A percentile compares a stretch with the other conserved stretches of the same genome.
These are phyloP conservation scores for Apocrypta bakeri DNA, from an alignment of 1,140 invertebrate species.

Conservation along the genomic window DNA sequence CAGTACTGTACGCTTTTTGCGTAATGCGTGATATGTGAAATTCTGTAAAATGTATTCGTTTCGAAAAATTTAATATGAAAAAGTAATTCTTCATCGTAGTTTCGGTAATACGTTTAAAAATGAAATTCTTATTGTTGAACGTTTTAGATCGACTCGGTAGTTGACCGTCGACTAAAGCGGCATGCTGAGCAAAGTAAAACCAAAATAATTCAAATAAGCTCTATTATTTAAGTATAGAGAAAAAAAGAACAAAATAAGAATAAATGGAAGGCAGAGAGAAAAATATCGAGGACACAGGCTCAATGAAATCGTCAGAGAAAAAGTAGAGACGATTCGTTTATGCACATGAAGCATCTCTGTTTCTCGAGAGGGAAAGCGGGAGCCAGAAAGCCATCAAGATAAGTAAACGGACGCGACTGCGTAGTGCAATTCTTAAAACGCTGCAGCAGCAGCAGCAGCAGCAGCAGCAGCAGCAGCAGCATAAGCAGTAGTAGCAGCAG, in stretches of 20 bases:
- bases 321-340: slow-evolving; percentile 61
- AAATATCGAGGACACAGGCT: slow-evolving; percentile 37
- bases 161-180: too few relatives aligned
- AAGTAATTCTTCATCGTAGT: too few relatives aligned
- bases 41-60: not conserved
- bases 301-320: slow-evolving; percentile 38
- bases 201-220: not conserved
- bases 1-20: slow-evolving; percentile 9
- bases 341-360: slow-evolving; percentile 61
- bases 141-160: too few relatives aligned
- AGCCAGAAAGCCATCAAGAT: slow-evolving; percentile 63
- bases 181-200: not conserved
- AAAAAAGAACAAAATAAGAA: too few relatives aligned
- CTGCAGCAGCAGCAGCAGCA: slow-evolving; percentile 59
- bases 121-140: not conserved
- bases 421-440: slow-evolving; percentile 68
- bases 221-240: not conserved
- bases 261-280: not conserved
- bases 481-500: not conserved
- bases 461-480: not conserved
- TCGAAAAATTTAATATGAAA: not conserved
- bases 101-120: too few relatives aligned
- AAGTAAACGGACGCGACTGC: slow-evolving; percentile 65
- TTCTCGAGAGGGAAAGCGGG: slow-evolving; percentile 47
- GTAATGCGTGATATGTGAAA: not conserved